Base-by-base conservation (phyloP, 2,888 invertebrate species). In the Alviniconcha strummeri region DNA sequence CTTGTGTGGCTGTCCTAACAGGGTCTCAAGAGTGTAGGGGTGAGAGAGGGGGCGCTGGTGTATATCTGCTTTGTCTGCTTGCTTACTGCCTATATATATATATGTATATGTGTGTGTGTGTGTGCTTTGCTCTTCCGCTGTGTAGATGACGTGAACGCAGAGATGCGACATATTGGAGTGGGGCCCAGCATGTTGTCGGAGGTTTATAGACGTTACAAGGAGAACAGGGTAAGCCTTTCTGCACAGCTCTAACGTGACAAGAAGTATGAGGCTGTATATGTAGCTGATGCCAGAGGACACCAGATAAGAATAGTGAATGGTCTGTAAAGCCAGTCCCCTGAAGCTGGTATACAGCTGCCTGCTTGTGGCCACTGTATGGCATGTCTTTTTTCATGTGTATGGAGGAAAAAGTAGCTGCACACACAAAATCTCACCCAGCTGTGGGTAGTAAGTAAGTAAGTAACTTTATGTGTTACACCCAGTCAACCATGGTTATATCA, bases 141-240 rank as follows among this genome's bases (percentile, higher is more conserved):
- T 64, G 52, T 75, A 93, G 93, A 92, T 86, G 93, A 92, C 85
- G 90, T 91, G 52, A 86, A 88, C 60, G 90, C 90, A 15, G 92
- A 92, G 88, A 89, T 93, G 90, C 75, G 83, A n/a, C 82, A 84
- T 67, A 74, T 84, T 7, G 78, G 78, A 5, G 74, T 86, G 13
- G 90, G 91, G 71, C 89, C 91, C 5, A 87, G 87, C 67, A 86
- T 92, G 67, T 88, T 93, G 78, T 88, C 89, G 15, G 91, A 92
- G 86, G 89, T 92, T 83, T 90, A 91, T 83, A 92, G 91, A 89
- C 89, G 91, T 54, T 93, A 91, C 86, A 92, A 91, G 85, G 91
- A 92, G 81, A 92, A 91, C 86, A 84, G 85, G 92, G 92, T 91
- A 90, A 91, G 87, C 52, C 15, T 64, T 74, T n/a, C 36, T 36